These are phyloP conservation scores for Porites cylindrica DNA, from an alignment of 92 coral and sea anemone species.

Conservation along the genomic window DNA sequence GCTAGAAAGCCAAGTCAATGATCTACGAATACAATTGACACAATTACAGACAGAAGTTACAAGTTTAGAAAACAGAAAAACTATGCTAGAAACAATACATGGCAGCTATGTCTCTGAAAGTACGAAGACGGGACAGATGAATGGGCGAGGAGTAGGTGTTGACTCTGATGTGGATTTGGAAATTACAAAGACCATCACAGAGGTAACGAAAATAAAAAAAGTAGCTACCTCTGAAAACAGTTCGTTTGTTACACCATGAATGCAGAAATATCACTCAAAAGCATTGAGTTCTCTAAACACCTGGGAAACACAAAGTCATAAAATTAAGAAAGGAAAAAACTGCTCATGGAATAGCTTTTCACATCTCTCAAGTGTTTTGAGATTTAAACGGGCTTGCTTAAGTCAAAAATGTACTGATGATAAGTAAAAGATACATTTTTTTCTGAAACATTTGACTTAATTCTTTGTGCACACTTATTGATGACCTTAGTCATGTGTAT, in stretches of 20 bases:
- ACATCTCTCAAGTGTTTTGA: too few relatives aligned
- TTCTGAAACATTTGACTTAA: too few relatives aligned
- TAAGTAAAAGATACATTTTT: too few relatives aligned
- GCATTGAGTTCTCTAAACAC: too few relatives aligned
- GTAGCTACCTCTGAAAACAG: not conserved
- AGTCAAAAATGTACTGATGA: too few relatives aligned
- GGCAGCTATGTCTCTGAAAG: constrained; percentile 34
- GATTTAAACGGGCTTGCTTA: too few relatives aligned
- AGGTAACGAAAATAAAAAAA: constrained; percentile 23
- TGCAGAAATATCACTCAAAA: not conserved
- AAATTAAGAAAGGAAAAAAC: too few relatives aligned
- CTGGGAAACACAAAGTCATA: too few relatives aligned
- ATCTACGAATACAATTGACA: constrained; percentile 73
- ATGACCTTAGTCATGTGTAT: too few relatives aligned
- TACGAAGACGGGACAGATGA: constrained; percentile 19
- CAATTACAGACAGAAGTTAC: constrained; percentile 81
- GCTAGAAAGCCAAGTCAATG: constrained; percentile 81
- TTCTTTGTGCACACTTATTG: too few relatives aligned
- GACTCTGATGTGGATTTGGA: constrained; percentile 29
- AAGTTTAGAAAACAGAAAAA: constrained; percentile 81
- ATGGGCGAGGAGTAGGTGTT: constrained; percentile 4
- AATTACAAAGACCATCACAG: constrained; percentile 33
- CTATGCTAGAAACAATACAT: constrained; percentile 64
- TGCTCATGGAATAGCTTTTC: too few relatives aligned
- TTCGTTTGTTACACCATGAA: not conserved